Conservation (phyloP, 2,113 vertebrate species). For the Piaya cayana region DNA sequence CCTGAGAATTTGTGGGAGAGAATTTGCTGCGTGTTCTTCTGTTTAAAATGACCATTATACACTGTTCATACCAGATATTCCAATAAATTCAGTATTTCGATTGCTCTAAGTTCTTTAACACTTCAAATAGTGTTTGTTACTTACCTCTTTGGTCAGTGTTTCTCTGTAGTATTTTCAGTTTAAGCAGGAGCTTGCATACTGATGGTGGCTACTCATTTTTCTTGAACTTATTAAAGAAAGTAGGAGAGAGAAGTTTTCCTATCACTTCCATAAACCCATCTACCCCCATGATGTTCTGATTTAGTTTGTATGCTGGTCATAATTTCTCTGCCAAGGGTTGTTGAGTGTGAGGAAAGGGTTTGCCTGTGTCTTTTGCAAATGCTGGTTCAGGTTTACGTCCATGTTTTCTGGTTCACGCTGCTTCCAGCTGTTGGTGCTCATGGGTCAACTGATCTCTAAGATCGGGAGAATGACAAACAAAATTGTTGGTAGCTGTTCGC, state of each 20-base stretch:
- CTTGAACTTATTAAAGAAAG: not conserved
- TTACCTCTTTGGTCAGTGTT: not conserved
- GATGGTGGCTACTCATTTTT: not conserved
- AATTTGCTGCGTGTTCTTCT: not conserved
- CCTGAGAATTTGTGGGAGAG: not conserved
- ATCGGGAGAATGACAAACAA: not conserved
- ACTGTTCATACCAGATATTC: not conserved
- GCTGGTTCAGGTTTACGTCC: not conserved
- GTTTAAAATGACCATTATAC: not conserved
- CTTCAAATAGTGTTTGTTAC: not conserved
- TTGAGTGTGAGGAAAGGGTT: not conserved
- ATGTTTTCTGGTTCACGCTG: rapidly evolving
- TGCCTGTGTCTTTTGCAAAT: not conserved
- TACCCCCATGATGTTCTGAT: not conserved
- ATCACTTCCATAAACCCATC: not conserved
- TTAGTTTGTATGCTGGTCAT: rapidly evolving
- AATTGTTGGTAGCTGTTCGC: not conserved
- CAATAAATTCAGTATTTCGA: not conserved
- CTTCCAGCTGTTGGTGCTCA: not conserved
- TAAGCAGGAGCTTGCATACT: not conserved
- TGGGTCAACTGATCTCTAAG: not conserved
- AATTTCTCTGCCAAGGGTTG: not conserved
- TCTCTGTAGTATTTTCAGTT: not conserved
- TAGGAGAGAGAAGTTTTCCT: not conserved
- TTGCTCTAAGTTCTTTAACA: not conserved